Percentiles rank a stretch among this genome's conserved stretches.
phyloP scores from a whole-genome alignment of 2,113 vertebrate species.

The Pollimyrus isidori region DNA sequence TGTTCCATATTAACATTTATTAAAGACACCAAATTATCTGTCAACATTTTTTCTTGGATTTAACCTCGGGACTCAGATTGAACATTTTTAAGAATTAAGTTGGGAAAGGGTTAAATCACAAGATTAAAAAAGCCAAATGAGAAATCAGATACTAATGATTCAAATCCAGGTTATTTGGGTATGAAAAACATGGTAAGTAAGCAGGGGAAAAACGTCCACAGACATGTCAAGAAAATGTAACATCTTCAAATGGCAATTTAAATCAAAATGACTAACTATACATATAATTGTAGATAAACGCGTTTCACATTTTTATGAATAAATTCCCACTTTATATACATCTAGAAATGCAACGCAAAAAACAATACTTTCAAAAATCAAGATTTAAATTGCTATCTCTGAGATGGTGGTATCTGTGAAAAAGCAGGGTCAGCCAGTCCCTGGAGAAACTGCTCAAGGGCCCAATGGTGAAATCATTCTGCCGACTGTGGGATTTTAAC shows the following conservation, averaged over 20 bases:
- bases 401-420: too few relatives aligned
- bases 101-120: not conserved
- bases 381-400: not conserved
- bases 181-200: not conserved
- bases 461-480: not conserved
- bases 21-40: not conserved
- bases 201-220: not conserved
- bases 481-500: not conserved
- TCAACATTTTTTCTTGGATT: not conserved
- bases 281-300: not conserved
- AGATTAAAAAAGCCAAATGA: not conserved
- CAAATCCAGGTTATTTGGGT: not conserved
- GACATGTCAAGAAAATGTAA: not conserved
- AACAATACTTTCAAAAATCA: not conserved
- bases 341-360: not conserved
- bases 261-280: not conserved
- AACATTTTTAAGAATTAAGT: not conserved
- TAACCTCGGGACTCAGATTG: not conserved
- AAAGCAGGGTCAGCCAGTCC: too few relatives aligned
- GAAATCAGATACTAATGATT: not conserved
- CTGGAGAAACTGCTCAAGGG: not conserved
- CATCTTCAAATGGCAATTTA: not conserved
- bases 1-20: not conserved
- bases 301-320: not conserved
- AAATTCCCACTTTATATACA: not conserved